These are phyloP conservation scores for Anastatus disparis DNA, from an alignment of 1,140 invertebrate species.

Conservation along the genomic window DNA sequence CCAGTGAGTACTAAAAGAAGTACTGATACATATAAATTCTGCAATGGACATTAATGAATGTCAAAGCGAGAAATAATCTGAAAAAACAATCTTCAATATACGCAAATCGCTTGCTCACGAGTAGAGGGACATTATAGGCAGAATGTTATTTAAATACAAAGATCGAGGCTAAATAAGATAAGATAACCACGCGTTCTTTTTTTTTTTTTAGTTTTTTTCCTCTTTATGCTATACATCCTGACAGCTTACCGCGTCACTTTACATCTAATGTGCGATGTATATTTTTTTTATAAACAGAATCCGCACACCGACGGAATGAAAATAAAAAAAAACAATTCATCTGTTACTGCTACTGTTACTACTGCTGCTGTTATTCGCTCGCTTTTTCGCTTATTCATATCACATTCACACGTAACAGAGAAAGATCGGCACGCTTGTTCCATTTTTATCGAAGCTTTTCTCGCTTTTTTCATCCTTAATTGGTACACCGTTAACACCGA, in stretches of 20 bases:
- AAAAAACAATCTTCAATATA: slow-evolving; percentile 9
- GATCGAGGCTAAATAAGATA: slow-evolving; percentile 46
- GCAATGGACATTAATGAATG: slow-evolving; percentile 29
- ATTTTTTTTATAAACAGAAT: no score
- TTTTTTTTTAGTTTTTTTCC: no score
- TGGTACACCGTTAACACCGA: slow-evolving; percentile 9
- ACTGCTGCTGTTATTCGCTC: no score
- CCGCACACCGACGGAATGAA: no score
- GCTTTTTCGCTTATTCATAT: no score
- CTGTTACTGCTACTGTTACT: no score
- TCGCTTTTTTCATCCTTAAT: not conserved
- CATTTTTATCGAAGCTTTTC: not conserved
- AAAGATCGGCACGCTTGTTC: not conserved
- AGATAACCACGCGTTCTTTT: slow-evolving; percentile 28
- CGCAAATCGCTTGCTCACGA: not conserved
- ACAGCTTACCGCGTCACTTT: slow-evolving; percentile 26
- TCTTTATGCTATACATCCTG: no score
- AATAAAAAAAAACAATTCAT: no score
- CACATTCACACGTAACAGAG: no score
- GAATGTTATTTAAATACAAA: slow-evolving; percentile 50
- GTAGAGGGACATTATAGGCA: not conserved
- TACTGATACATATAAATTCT: slow-evolving; percentile 14
- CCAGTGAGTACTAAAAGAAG: no score
- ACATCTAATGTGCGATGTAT: slow-evolving; percentile 20
- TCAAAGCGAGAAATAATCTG: slow-evolving; percentile 7